A percentile compares a stretch with the other conserved stretches of the same genome.
These are phyloP conservation scores for Zaprionus ghesquierei DNA, from an alignment of 1,140 invertebrate genomes.

Conservation along the genomic window DNA sequence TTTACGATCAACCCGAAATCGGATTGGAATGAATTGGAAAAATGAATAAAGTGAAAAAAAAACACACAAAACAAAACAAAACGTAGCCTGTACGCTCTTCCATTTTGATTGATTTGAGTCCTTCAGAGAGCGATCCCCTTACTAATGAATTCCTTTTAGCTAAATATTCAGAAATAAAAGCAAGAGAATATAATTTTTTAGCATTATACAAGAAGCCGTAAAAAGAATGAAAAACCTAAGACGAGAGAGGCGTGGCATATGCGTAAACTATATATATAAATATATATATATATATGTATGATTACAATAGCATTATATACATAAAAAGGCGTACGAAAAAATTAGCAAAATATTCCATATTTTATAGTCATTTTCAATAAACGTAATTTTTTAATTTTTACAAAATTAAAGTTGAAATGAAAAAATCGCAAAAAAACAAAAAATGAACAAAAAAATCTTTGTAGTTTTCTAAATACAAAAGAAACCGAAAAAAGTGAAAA, in stretches of 20 bases:
- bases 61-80: too few species aligned
- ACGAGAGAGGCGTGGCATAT: constrained; percentile 33
- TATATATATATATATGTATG: constrained; percentile 54
- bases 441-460: constrained; percentile 44
- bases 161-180: constrained; percentile 68
- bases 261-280: constrained; percentile 54
- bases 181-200: constrained; percentile 78
- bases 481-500: constrained; percentile 36
- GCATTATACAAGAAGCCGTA: constrained; percentile 66
- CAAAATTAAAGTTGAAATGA: constrained; percentile 69
- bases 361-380: constrained; percentile 79
- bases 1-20: constrained; percentile 53
- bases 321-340: constrained; percentile 61
- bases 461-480: constrained; percentile 70
- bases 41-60: constrained; percentile 10
- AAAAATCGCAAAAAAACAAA: constrained; percentile 31
- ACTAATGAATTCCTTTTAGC: constrained; percentile 79
- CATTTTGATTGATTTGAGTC: constrained; percentile 71
- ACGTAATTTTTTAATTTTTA: constrained; percentile 80
- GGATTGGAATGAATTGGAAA: constrained; percentile 53
- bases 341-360: constrained; percentile 78
- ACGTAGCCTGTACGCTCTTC: constrained; percentile 80
- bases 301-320: constrained; percentile 53
- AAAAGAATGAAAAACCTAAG: constrained; percentile 46
- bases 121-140: constrained; percentile 77